Percentiles rank a stretch among this genome's conserved stretches.
phyloP scores from a whole-genome alignment of 2,797 vertebrate species.

The Micrastur ruficollis region DNA sequence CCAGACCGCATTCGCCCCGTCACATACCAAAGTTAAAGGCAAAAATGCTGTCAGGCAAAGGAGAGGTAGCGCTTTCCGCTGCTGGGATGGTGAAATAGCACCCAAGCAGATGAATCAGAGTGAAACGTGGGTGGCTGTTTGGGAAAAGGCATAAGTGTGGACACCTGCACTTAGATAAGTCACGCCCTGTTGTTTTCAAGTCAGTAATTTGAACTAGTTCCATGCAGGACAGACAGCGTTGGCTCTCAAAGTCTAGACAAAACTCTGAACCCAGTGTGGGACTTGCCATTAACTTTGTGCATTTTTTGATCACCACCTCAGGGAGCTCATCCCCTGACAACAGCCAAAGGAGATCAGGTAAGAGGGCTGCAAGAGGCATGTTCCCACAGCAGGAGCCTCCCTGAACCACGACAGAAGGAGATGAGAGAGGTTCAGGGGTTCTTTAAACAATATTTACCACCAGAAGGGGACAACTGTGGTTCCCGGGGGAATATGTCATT shows the following conservation, averaged over 20 bases:
- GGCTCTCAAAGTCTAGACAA: fast-evolving
- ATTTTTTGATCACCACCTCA: background rate
- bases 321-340: background rate
- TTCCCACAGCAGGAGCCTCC: background rate
- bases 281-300: background rate
- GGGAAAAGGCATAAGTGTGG: background rate
- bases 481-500: background rate
- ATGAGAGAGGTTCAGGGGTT: background rate
- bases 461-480: background rate
- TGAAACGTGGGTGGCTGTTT: background rate
- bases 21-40: background rate
- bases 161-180: background rate
- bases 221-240: fast-evolving
- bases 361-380: background rate
- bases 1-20: background rate
- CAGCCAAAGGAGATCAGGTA: fast-evolving
- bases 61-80: background rate
- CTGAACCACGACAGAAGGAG: fast-evolving
- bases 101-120: background rate
- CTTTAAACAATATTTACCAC: background rate
- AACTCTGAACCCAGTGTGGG: background rate
- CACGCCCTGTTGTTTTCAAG: background rate
- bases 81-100: background rate
- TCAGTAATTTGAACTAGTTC: background rate
- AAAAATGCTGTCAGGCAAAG: background rate